These are phyloP conservation scores for Misgurnus mizolepis DNA, from an alignment of 2,113 vertebrate genomes.

Conservation along the genomic window DNA sequence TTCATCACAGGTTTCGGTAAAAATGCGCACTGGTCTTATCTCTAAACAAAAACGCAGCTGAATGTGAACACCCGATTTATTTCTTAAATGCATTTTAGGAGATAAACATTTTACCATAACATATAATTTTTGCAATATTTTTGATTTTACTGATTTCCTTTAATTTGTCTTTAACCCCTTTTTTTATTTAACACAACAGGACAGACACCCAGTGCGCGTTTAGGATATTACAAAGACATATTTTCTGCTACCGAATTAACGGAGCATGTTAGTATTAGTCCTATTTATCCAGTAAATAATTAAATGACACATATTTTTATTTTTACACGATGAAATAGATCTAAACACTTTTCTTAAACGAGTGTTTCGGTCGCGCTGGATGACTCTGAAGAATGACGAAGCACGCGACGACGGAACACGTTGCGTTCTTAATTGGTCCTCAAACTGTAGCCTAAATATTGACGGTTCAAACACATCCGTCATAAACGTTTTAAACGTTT, in stretches of 20 bases:
- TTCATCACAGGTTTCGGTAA: slow-evolving; percentile 52
- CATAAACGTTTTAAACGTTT: neutral
- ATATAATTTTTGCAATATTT: neutral
- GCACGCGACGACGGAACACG: neutral
- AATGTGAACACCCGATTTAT: neutral
- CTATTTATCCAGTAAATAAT: neutral
- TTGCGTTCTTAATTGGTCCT: neutral
- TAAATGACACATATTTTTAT: neutral
- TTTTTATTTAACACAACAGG: neutral
- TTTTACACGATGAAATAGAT: neutral
- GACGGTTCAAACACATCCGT: neutral
- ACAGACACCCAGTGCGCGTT: neutral
- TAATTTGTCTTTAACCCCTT: neutral
- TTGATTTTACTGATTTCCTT: neutral
- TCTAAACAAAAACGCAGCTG: slow-evolving; percentile 4
- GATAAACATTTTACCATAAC: too few relatives aligned
- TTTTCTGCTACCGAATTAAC: neutral
- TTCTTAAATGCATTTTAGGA: neutral
- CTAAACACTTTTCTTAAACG: slow-evolving; percentile 4
- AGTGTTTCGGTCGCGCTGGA: neutral
- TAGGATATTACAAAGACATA: neutral
- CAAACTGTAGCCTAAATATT: slow-evolving; percentile 8
- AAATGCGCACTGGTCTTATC: slow-evolving; percentile 7
- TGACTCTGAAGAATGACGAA: slow-evolving; percentile 11
- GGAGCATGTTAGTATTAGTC: neutral